phyloP scores from a whole-genome alignment of 92 coral and sea anemone species.

The Phenganax marumi region DNA sequence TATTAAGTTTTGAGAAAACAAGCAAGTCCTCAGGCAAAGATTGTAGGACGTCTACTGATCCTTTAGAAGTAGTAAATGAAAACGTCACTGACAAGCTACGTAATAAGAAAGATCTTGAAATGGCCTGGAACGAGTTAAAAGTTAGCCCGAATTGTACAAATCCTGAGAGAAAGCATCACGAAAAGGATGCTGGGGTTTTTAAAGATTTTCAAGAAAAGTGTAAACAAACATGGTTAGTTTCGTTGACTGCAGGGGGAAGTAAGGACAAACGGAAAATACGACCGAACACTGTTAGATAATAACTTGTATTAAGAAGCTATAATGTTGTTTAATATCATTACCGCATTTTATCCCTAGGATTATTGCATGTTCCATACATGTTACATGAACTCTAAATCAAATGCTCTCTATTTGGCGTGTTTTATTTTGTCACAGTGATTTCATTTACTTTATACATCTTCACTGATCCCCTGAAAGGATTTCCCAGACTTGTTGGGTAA shows the following conservation, averaged over 20 bases:
- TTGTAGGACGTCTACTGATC: not conserved
- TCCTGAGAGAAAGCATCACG: not conserved
- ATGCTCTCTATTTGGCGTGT: too few species aligned
- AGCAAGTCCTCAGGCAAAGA: not conserved
- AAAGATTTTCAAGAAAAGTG: conserved; percentile 17
- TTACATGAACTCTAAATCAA: too few species aligned
- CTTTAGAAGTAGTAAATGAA: not conserved
- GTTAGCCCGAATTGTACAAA: conserved; percentile 2
- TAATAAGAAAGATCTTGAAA: not conserved
- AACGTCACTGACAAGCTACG: not conserved
- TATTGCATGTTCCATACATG: too few species aligned
- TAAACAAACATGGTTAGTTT: not conserved
- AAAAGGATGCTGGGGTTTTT: not conserved
- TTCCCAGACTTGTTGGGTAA: too few species aligned
- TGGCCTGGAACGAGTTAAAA: conserved; percentile 37
- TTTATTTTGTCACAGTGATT: too few species aligned
- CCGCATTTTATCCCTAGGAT: not conserved
- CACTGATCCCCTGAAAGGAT: too few species aligned
- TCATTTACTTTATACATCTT: too few species aligned
- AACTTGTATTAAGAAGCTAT: not conserved
- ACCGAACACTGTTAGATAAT: not conserved
- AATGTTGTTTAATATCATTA: not conserved
- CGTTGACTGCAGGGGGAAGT: conserved; percentile 3
- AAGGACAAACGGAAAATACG: conserved; percentile 6
- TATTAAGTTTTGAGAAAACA: conserved; percentile 20